Evolutionary conservation across 2,797 vertebrate species (phyloP).

Genomic region (Darevskia nairensis): DNA sequence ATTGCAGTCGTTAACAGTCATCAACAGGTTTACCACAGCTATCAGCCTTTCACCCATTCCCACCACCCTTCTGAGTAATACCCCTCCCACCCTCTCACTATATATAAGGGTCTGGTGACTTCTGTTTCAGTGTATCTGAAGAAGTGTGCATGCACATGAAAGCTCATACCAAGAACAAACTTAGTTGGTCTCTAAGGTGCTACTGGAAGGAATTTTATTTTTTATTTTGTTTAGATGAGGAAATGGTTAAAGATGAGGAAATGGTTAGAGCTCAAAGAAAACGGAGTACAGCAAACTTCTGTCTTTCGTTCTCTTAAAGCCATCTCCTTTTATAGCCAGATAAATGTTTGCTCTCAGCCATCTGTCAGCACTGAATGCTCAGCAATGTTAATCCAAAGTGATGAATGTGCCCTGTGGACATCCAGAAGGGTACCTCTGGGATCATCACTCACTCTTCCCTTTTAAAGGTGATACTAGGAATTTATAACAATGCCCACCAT

Average conservation of each 20-base stretch:
- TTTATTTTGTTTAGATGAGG: too few relatives aligned
- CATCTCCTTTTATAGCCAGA: constrained; percentile 46
- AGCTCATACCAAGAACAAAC: too few relatives aligned
- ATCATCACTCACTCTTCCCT: constrained; percentile 24
- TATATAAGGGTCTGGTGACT: too few relatives aligned
- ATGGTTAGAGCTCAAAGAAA: constrained; percentile 28
- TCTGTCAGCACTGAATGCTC: constrained; percentile 35
- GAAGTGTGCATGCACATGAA: too few relatives aligned
- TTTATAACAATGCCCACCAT: constrained; percentile 25
- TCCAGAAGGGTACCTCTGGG: constrained; percentile 39
- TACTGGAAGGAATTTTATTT: too few relatives aligned
- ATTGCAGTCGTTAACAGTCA: too few relatives aligned
- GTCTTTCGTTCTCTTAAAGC: constrained; percentile 17
- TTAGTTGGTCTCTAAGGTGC: too few relatives aligned
- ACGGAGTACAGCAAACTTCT: constrained; percentile 17
- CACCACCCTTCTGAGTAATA: too few relatives aligned
- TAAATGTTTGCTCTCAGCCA: constrained; percentile 47
- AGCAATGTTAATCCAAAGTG: constrained; percentile 50
- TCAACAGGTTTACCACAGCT: too few relatives aligned
- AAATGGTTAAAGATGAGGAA: neutral
- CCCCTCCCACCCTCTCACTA: too few relatives aligned
- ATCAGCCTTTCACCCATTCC: too few relatives aligned
- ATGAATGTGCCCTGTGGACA: constrained; percentile 25
- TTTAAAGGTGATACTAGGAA: constrained; percentile 22
- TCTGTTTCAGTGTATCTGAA: too few relatives aligned